Conservation (phyloP, 1,140 invertebrate genomes). For the Liolophura sinensis region DNA sequence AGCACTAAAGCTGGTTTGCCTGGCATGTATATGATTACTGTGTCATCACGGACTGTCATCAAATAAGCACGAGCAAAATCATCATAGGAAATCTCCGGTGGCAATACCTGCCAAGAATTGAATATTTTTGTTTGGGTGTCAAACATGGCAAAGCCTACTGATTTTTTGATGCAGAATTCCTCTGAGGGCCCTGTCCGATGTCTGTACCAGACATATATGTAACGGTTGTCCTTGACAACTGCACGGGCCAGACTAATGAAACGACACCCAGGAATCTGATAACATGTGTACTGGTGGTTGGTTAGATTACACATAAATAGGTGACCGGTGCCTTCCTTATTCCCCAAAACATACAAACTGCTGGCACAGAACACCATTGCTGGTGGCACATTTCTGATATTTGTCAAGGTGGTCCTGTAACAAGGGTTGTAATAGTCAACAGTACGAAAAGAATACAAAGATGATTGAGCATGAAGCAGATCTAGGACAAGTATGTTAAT, state of each 20-base stretch:
- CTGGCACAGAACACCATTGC: slow-evolving; percentile 48
- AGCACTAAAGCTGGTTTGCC: slow-evolving; percentile 48
- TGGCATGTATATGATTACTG: slow-evolving; percentile 46
- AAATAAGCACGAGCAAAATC: slow-evolving; percentile 47
- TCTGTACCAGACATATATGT: slow-evolving; percentile 51
- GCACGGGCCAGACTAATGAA: slow-evolving; percentile 51
- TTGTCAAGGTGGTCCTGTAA: slow-evolving; percentile 51
- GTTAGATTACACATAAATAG: slow-evolving; percentile 49
- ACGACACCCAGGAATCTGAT: slow-evolving; percentile 48
- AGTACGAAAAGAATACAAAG: slow-evolving; percentile 49
- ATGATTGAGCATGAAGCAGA: slow-evolving; percentile 38
- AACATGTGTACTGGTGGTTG: slow-evolving; percentile 50
- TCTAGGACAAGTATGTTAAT: slow-evolving; percentile 51
- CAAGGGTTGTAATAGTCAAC: slow-evolving; percentile 47
- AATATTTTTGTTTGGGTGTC: slow-evolving; percentile 49
- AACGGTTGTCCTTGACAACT: slow-evolving; percentile 42
- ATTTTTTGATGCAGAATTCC: slow-evolving; percentile 54
- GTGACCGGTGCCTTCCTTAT: slow-evolving; percentile 51
- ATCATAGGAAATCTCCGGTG: slow-evolving; percentile 51
- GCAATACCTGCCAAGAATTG: slow-evolving; percentile 41
- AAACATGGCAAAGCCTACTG: slow-evolving; percentile 54
- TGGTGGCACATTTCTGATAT: slow-evolving; percentile 47
- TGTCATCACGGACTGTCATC: slow-evolving; percentile 46
- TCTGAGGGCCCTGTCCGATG: slow-evolving; percentile 53
- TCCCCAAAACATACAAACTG: slow-evolving; percentile 48